phyloP scores from a whole-genome alignment of 2,888 invertebrate genomes.

The Idaea biselata region DNA sequence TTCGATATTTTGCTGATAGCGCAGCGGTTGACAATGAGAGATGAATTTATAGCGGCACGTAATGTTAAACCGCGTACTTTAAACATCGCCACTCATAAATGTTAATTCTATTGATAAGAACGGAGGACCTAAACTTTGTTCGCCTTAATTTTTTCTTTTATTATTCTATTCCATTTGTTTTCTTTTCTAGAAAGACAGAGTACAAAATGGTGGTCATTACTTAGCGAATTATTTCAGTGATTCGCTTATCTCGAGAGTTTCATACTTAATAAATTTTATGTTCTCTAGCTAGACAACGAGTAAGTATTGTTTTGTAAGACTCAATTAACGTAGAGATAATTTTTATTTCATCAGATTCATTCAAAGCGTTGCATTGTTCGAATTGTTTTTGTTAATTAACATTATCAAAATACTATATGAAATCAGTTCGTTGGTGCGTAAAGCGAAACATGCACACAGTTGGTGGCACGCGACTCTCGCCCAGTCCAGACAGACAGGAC shows the following conservation, averaged over 20 bases:
- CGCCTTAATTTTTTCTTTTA: background rate
- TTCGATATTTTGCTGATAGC: slow-evolving; percentile 55
- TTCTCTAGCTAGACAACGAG: background rate
- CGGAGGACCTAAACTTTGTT: background rate
- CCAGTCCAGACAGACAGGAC: slow-evolving; percentile 55
- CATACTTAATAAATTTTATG: background rate
- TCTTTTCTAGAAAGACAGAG: background rate
- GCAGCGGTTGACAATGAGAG: slow-evolving; percentile 51
- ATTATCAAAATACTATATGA: slow-evolving; percentile 19
- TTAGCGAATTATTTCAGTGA: background rate
- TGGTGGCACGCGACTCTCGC: slow-evolving; percentile 54
- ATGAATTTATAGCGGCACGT: slow-evolving; percentile 33
- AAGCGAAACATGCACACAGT: slow-evolving; percentile 38
- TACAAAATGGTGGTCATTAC: background rate
- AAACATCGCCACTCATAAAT: slow-evolving; percentile 11
- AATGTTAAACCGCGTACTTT: slow-evolving; percentile 8
- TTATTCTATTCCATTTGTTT: background rate
- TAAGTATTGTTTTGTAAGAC: background rate
- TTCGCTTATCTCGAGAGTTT: background rate
- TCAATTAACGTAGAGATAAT: background rate
- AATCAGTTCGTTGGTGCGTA: slow-evolving; percentile 40
- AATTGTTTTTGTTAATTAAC: background rate
- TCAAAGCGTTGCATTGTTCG: background rate
- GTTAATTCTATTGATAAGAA: background rate
- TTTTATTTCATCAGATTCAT: background rate